Percentiles rank a stretch among this genome's conserved stretches.
Conservation (phyloP, 1,140 invertebrate species). For the Whitmania pigra region DNA sequence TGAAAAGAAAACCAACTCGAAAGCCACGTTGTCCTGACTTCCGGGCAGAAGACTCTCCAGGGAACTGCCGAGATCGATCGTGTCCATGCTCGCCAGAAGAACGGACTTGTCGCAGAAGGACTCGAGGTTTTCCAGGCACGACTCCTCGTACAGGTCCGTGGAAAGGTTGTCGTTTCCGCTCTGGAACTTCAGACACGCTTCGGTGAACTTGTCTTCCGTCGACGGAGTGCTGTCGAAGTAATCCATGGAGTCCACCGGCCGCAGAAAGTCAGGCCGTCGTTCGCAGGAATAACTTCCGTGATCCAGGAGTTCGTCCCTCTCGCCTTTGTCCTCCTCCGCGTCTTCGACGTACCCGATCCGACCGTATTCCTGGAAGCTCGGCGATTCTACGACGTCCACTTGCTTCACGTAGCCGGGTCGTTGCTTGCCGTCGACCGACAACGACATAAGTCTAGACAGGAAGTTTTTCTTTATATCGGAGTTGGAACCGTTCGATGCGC, state of each 20-base stretch:
- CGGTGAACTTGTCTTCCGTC: background rate
- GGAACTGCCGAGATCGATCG: background rate
- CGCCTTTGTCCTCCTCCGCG: no score
- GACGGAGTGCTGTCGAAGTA: slow-evolving; percentile 3
- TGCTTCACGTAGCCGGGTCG: no score
- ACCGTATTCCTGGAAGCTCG: no score
- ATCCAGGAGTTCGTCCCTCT: background rate
- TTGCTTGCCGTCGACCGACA: no score
- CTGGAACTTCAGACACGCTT: background rate
- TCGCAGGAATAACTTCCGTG: slow-evolving; percentile 4
- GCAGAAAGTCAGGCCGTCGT: background rate
- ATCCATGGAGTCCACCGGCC: background rate
- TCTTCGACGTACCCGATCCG: no score
- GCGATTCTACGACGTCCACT: no score
- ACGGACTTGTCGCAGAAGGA: background rate
- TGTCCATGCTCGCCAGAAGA: slow-evolving; percentile 4
- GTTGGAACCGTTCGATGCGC: no score
- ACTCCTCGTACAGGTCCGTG: background rate
- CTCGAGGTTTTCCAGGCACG: background rate
- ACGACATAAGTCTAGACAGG: no score
- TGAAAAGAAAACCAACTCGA: no score
- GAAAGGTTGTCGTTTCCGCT: background rate
- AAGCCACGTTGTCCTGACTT: no score
- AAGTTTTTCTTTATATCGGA: no score
- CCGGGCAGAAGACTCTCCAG: background rate